A percentile compares a stretch with the other conserved stretches of the same genome.
Evolutionary conservation across 2,797 vertebrate species (phyloP).

Genomic region (Anguilla pacifica): DNA sequence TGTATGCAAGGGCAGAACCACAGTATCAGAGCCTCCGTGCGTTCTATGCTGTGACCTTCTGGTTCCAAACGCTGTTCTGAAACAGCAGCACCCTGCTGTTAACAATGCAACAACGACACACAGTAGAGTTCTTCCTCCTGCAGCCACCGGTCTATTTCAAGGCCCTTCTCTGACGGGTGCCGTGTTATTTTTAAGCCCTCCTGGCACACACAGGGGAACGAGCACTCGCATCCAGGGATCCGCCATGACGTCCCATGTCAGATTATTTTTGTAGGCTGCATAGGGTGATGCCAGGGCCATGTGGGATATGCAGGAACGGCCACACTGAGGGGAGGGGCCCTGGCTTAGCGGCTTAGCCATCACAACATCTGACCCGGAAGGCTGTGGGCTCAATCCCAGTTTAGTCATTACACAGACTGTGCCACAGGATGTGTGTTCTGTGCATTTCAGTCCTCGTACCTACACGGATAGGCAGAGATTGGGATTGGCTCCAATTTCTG

Average conservation of each 20-base stretch:
- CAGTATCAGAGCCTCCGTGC: neutral
- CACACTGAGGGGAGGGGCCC: neutral
- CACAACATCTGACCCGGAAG: neutral
- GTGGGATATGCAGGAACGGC: neutral
- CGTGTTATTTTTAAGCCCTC: neutral
- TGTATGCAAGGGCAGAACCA: neutral
- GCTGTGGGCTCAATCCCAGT: neutral
- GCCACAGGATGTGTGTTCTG: neutral
- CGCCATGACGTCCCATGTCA: neutral
- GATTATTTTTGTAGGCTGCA: neutral
- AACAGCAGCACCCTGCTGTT: neutral
- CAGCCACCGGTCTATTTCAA: neutral
- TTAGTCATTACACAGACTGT: neutral
- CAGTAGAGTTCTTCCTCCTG: neutral
- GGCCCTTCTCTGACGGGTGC: neutral
- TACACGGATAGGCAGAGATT: neutral
- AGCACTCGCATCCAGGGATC: neutral
- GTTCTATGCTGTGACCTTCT: neutral
- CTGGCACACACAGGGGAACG: neutral
- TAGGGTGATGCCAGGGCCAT: neutral
- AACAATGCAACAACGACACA: no score
- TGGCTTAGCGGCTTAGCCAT: neutral
- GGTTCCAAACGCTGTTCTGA: neutral
- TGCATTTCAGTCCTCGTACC: neutral
- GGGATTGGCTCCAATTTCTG: neutral